Base-by-base conservation (phyloP, 2,888 invertebrate species). In the Sminthurinus aureus region DNA sequence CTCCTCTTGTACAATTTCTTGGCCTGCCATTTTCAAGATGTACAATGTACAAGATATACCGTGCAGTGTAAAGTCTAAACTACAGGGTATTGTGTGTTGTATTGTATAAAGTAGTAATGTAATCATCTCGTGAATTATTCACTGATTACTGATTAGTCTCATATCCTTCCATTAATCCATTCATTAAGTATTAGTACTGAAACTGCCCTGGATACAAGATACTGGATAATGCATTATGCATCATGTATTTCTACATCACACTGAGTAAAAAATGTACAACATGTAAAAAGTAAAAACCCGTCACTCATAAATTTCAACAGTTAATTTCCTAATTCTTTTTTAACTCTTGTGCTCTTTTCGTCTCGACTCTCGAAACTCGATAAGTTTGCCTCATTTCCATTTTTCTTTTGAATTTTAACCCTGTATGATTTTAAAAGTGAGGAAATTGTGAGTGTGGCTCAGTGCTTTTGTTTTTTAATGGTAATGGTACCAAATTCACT, bases 51-150 rank as follows among this genome's bases (percentile, higher is more conserved):
- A 38, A 38, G 1, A 1, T 6, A 38, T 6, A 38, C 1, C 6
- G 38, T 38, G 38, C 6, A 38, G 38, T 38, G 38, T 38, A 38
- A 6, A 38, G n/a, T n/a, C n/a, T n/a, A 38, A 38, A 38, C 38
- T 1, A 6, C 3, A 38, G 38, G n/a, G n/a, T n/a, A 52, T 13
- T 13, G 52, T 52, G 52, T 52, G 52, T 52, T 13, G 9, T 8
- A 8, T 13, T 52, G 52, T 52, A 58, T 84, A 85, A 82, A 78
- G 83, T 85, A 85, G 85, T 86, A 85, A 86, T 84, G 85, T 83
- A 86, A 86, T 86, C 85, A 86, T 85, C 84, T 82, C 84, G 80
- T 85, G 85, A 85, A 86, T 86, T 85, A 85, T 85, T 86, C 85
- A 85, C 85, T 76, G 85, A 86, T 86, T 86, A 85, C 85, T 76